Evolutionary conservation across 2,797 vertebrate species (phyloP).

Genomic region (Hozukius guyotensis): DNA sequence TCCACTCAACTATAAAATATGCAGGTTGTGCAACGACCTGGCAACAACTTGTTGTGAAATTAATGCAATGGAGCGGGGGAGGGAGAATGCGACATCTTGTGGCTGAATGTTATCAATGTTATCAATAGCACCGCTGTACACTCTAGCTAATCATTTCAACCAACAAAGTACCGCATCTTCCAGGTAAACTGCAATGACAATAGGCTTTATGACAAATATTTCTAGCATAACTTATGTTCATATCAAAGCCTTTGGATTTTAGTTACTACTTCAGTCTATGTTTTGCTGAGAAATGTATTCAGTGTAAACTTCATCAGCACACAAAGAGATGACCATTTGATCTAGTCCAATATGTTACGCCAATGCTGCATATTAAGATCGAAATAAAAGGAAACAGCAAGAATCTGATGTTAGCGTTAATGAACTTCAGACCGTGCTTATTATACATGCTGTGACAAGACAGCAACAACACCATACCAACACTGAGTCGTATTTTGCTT

Average conservation of each 20-base stretch:
- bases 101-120: too few species aligned
- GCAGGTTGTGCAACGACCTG: too few species aligned
- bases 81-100: too few species aligned
- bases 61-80: too few species aligned
- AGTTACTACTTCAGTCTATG: neutral
- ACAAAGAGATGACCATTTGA: neutral
- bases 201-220: neutral
- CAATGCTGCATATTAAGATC: neutral
- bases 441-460: neutral
- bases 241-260: neutral
- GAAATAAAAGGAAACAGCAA: neutral
- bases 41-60: too few species aligned
- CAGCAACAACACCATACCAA: neutral
- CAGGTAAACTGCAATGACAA: neutral
- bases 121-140: neutral
- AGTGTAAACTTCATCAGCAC: neutral
- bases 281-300: neutral
- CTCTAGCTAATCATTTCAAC: neutral
- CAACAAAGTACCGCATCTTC: neutral
- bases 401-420: neutral
- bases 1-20: too few species aligned
- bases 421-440: neutral
- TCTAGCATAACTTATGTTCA: neutral
- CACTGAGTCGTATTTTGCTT: too few species aligned
- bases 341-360: neutral